Conservation (phyloP, 1,140 invertebrate genomes). For the Drosophila melanica region DNA sequence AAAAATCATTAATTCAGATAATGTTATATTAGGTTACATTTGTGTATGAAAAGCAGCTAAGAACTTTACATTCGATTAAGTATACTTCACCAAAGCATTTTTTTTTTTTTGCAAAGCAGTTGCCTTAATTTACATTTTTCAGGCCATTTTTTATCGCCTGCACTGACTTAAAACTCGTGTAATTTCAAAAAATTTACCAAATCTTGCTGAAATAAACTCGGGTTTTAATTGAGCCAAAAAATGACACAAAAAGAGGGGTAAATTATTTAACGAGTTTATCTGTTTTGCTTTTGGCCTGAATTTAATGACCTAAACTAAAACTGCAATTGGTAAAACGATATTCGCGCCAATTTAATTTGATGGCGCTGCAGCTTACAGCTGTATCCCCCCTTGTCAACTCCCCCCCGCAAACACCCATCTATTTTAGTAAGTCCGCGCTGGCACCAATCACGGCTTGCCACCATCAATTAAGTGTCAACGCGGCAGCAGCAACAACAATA, state of each 20-base stretch:
- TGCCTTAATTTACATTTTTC: not conserved
- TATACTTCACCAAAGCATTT: too few relatives aligned
- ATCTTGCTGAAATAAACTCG: conserved; percentile 14
- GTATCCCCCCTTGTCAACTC: not conserved
- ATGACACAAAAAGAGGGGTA: not conserved
- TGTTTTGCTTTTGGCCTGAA: conserved; percentile 25
- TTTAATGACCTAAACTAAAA: conserved; percentile 73
- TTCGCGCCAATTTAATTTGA: conserved; percentile 79
- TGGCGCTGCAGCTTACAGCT: conserved; percentile 49
- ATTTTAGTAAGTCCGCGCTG: conserved; percentile 41
- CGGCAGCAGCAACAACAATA: conserved; percentile 55
- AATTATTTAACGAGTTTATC: conserved; percentile 31
- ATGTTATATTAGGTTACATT: too few relatives aligned
- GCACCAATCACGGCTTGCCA: conserved; percentile 81
- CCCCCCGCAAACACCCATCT: not conserved
- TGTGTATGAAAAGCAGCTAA: too few relatives aligned
- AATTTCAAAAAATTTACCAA: not conserved
- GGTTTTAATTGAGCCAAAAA: conserved; percentile 43
- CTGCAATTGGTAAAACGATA: conserved; percentile 79
- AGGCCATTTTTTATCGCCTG: not conserved
- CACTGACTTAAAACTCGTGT: conserved; percentile 11
- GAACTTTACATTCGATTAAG: too few relatives aligned
- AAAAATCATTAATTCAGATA: too few relatives aligned
- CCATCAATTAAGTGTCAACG: conserved; percentile 80
- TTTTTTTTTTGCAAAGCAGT: not conserved